Conservation (phyloP, 2,113 vertebrate species). For the Pelusios castaneus region DNA sequence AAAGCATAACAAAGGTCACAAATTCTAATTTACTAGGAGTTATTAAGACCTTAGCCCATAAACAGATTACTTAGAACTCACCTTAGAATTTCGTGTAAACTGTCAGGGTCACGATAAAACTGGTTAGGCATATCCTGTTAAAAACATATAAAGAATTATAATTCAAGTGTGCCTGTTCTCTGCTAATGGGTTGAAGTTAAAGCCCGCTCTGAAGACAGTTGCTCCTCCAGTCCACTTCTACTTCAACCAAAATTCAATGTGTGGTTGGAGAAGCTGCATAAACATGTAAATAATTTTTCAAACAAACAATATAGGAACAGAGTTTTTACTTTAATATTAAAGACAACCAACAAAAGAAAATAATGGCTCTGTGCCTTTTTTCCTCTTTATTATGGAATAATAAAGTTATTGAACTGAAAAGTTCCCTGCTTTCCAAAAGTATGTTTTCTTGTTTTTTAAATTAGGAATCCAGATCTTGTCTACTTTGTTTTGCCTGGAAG, state of each 20-base stretch:
- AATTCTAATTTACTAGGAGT: neutral
- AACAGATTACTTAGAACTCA: constrained; percentile 67
- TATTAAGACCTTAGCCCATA: neutral
- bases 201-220: accelerated
- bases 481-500: neutral
- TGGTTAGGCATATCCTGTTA: constrained; percentile 94
- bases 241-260: neutral
- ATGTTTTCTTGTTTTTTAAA: neutral
- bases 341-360: accelerated
- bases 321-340: neutral
- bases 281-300: neutral
- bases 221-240: neutral
- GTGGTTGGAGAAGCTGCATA: neutral
- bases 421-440: neutral
- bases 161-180: neutral
- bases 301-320: neutral
- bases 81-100: constrained; percentile 91
- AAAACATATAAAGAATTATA: constrained; percentile 50
- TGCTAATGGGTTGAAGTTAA: accelerated
- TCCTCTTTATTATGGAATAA: neutral
- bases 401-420: neutral
- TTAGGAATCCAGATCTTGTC: neutral
- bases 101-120: constrained; percentile 89
- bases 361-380: neutral
- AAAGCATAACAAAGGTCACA: neutral